Evolutionary conservation across 2,113 vertebrate species (phyloP).

Genomic region (Lontra canadensis): DNA sequence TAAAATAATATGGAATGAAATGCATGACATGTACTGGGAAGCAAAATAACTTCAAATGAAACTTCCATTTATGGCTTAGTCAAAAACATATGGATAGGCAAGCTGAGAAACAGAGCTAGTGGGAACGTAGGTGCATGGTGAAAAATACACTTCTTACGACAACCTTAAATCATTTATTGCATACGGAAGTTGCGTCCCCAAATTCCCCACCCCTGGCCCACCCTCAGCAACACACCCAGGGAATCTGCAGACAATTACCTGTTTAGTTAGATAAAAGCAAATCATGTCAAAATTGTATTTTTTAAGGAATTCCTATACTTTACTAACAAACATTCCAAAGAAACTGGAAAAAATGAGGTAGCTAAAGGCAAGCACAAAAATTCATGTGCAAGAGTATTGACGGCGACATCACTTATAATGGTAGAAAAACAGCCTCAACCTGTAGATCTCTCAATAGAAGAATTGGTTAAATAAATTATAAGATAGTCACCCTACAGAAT

Average conservation of each 20-base stretch:
- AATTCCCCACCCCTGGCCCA: background rate
- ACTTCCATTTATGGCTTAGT: slow-evolving; percentile 56
- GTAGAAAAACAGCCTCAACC: background rate
- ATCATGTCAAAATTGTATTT: background rate
- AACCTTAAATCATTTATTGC: background rate
- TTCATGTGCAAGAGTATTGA: background rate
- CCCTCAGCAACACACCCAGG: background rate
- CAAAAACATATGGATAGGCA: slow-evolving; percentile 23
- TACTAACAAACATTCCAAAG: background rate
- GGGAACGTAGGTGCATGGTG: background rate
- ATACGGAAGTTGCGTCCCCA: background rate
- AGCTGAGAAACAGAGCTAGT: background rate
- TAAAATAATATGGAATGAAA: slow-evolving; percentile 61
- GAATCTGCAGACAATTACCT: background rate
- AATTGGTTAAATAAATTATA: background rate
- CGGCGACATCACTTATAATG: background rate
- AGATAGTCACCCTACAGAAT: background rate
- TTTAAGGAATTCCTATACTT: background rate
- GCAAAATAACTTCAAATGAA: slow-evolving; percentile 28
- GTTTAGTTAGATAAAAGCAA: background rate
- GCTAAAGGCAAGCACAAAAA: background rate
- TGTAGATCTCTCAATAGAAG: background rate
- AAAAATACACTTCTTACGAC: background rate
- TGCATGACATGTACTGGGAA: background rate
- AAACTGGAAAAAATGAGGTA: slow-evolving; percentile 14